Percentiles rank a stretch among this genome's conserved stretches.
Evolutionary conservation across 1,140 invertebrate genomes (phyloP).

Genomic region (Trachelipus rathkii): DNA sequence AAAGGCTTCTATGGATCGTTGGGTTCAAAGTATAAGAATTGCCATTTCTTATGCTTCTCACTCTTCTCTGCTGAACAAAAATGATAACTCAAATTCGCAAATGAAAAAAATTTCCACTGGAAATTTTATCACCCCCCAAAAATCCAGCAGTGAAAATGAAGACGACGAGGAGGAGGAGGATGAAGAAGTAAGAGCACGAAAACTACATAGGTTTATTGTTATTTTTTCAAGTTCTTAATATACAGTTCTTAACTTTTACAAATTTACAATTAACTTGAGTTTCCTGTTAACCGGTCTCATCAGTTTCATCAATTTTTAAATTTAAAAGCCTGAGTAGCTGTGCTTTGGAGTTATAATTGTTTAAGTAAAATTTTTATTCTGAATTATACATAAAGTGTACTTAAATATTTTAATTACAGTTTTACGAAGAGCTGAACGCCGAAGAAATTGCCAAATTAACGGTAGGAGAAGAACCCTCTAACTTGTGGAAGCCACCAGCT

Average conservation of each 20-base stretch:
- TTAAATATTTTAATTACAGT: not conserved
- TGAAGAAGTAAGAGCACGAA: not conserved
- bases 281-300: no score
- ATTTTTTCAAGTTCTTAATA: no score
- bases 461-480: not conserved
- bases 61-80: not conserved
- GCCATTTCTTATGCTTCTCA: not conserved
- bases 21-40: not conserved
- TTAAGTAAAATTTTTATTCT: no score
- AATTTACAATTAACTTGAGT: no score
- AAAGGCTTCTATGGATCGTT: not conserved
- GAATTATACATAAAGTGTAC: no score
- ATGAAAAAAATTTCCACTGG: not conserved
- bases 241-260: no score
- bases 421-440: constrained; percentile 1
- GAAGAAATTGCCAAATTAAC: not conserved
- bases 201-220: no score
- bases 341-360: no score
- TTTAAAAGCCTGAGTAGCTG: no score
- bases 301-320: no score
- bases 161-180: not conserved
- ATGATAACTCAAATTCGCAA: not conserved
- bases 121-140: not conserved
- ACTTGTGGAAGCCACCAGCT: not conserved
- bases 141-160: not conserved